Base-by-base conservation (phyloP, 2,113 vertebrate species). In the Paralichthys olivaceus region DNA sequence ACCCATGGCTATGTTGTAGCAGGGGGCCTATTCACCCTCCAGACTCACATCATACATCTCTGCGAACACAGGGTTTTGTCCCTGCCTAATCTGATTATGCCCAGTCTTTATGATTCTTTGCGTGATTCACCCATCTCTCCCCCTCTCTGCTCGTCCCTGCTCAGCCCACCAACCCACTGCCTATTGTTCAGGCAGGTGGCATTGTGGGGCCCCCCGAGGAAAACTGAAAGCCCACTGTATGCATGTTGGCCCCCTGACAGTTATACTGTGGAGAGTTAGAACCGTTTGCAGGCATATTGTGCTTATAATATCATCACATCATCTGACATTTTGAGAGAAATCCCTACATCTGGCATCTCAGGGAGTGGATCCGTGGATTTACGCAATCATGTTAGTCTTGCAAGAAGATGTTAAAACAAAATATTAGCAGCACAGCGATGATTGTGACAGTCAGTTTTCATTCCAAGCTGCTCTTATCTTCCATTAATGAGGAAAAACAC, bases 111-210 rank as follows among this genome's bases (percentile, higher is more conserved):
- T 75, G 56, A 79, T 78, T 79, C 70, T 67, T 81, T 68, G 23
- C 25, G 3, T 62, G 65, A 79, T 17, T 61, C 54, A 53, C 57
- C 77, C 75, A 45, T 72, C 61, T 34, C 47, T 37, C 78, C 65
- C 76, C 25, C 51, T 4, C 71, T 47, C 67, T 15, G 45, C 51
- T 40, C 55, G 12, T 47, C 59, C 59, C 72, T 47, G 17, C 56
- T 68, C 79, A 53, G 60, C 83, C 69, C 61, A 60, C 67, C 75
- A 67, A 14, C 53, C 53, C 17, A 49, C 28, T 34, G 69, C 64
- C 83, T 76, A 78, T 89, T 91, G 88, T 86, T 86, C 54, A 45
- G 65, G 75, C 88, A 89, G 86, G 87, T 90, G 90, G 87, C 60
- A 74, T 74, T 75, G 53, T 64, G 22, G 69, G 59, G 60, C 68